These are phyloP conservation scores for Cydia splendana DNA, from an alignment of 1,140 invertebrate genomes.

Conservation along the genomic window DNA sequence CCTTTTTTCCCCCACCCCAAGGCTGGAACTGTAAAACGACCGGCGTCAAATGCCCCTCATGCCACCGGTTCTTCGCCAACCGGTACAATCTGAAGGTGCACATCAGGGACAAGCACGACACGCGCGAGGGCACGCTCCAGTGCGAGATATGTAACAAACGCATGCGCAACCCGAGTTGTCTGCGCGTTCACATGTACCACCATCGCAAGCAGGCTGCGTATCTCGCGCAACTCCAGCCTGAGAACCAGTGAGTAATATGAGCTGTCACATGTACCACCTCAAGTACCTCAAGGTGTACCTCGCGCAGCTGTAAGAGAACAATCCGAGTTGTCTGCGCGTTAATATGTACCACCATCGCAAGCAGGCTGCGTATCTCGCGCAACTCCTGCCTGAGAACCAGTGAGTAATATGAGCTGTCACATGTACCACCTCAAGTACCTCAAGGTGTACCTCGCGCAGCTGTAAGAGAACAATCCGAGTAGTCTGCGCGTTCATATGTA, in stretches of 20 bases:
- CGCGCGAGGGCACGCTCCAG: constrained; percentile 76
- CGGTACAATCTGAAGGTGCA: constrained; percentile 83
- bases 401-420: constrained; percentile 40
- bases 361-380: constrained; percentile 73
- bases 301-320: constrained; percentile 52
- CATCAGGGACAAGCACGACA: constrained; percentile 82
- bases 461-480: constrained; percentile 75
- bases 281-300: no score
- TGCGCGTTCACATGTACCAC: constrained; percentile 82
- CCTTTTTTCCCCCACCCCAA: constrained; percentile 36
- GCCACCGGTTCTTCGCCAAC: constrained; percentile 82
- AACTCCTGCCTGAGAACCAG: constrained; percentile 65
- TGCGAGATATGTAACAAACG: constrained; percentile 81
- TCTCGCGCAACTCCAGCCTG: constrained; percentile 65
- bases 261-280: neutral
- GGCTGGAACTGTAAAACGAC: constrained; percentile 76
- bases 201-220: constrained; percentile 80
- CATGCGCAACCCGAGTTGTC: constrained; percentile 81
- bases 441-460: no score
- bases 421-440: no score
- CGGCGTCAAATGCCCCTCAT: constrained; percentile 81
- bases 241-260: constrained; percentile 55
- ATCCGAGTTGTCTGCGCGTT: constrained; percentile 80
- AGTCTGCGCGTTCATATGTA: no score
- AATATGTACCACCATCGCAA: constrained; percentile 82